These are phyloP conservation scores for Procavia capensis DNA, from an alignment of 2,113 vertebrate genomes.

Conservation along the genomic window DNA sequence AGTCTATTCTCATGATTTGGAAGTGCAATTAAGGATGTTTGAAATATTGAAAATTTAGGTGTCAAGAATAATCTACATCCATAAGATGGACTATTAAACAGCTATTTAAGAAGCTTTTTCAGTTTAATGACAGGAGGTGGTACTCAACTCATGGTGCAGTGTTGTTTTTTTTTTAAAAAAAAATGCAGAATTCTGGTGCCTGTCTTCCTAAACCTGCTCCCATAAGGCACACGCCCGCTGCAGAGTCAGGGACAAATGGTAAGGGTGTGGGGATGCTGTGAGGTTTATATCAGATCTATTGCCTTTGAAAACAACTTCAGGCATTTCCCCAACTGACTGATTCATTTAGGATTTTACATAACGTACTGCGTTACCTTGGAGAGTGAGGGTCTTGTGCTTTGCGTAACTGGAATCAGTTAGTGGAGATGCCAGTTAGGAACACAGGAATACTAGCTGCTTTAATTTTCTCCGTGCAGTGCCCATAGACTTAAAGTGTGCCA, in stretches of 20 bases:
- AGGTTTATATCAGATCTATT: background rate
- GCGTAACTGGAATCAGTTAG: background rate
- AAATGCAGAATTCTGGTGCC: constrained; percentile 8
- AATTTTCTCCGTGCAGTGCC: background rate
- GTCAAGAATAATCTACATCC: background rate
- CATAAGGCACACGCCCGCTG: background rate
- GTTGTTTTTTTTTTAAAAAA: constrained; percentile 59
- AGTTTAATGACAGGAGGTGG: constrained; percentile 38
- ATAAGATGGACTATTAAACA: background rate
- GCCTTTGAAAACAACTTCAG: background rate
- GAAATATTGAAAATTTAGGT: background rate
- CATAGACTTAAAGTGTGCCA: constrained; percentile 11
- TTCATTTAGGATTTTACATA: constrained; percentile 1
- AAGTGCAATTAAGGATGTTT: background rate
- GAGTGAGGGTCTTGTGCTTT: background rate
- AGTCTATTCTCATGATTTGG: background rate
- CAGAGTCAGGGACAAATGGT: background rate
- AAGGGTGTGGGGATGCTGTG: background rate
- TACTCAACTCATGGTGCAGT: constrained; percentile 31
- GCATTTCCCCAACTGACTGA: background rate
- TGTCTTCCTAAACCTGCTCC: background rate
- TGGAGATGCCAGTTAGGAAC: background rate
- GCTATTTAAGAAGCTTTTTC: background rate
- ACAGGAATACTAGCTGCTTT: background rate
- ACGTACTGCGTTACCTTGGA: constrained; percentile 6